Percentiles rank a stretch among this genome's conserved stretches.
phyloP scores from a whole-genome alignment of 2,113 vertebrate genomes.

The Orthochromis indermauri region DNA sequence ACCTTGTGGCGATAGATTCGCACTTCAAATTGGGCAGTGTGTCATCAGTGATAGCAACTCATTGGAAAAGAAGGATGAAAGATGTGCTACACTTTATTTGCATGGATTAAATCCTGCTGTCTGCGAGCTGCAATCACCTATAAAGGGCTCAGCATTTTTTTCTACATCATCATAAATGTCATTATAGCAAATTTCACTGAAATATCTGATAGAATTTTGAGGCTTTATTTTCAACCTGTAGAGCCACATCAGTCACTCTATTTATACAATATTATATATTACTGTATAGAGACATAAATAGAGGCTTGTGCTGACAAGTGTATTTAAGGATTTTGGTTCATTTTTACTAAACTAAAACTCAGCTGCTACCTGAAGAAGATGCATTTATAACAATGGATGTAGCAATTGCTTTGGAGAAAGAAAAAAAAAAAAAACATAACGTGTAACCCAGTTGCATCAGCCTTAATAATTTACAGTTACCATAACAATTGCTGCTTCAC shows the following conservation, averaged over 20 bases:
- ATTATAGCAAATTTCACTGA: not conserved
- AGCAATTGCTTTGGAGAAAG: not conserved
- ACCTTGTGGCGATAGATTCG: not conserved
- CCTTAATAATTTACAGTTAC: constrained; percentile 57
- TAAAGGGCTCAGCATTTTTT: not conserved
- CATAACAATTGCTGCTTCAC: constrained; percentile 88
- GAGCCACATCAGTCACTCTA: not conserved
- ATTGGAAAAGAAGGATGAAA: not conserved
- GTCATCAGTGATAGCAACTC: not conserved
- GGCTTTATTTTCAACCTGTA: not conserved
- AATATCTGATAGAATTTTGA: not conserved
- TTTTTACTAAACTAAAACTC: not conserved
- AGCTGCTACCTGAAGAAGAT: not conserved
- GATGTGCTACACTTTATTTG: not conserved
- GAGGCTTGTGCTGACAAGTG: not conserved
- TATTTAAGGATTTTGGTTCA: not conserved
- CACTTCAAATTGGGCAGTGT: not conserved
- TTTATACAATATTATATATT: not conserved
- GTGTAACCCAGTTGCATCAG: not conserved
- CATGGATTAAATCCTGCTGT: not conserved
- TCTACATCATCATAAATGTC: not conserved
- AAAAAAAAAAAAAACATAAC: not conserved
- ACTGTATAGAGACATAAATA: not conserved
- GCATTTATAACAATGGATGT: not conserved
- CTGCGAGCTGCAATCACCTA: not conserved